A percentile compares a stretch with the other conserved stretches of the same genome.
phyloP scores from a whole-genome alignment of 2,797 vertebrate species.

The Chlorospingus semifuscus region DNA sequence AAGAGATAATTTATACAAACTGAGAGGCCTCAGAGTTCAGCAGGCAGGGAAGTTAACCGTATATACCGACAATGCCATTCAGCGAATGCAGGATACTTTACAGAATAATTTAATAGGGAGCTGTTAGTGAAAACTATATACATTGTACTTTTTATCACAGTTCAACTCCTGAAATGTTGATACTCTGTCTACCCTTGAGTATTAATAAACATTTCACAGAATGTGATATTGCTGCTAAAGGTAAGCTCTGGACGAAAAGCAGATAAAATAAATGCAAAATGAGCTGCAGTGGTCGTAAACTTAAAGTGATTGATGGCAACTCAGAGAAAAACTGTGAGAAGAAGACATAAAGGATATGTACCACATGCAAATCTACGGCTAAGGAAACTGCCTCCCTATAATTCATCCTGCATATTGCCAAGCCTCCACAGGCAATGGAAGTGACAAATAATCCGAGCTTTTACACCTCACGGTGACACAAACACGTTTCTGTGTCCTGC shows the following conservation, averaged over 20 bases:
- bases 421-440: not conserved
- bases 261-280: slow-evolving; percentile 31
- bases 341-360: slow-evolving; percentile 4
- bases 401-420: not conserved
- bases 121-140: not conserved
- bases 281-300: slow-evolving; percentile 26
- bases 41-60: slow-evolving; percentile 12
- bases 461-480: not conserved
- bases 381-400: not conserved
- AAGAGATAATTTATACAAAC: not conserved
- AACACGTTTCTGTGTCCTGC: not conserved
- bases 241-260: slow-evolving; percentile 49
- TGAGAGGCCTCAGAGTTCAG: slow-evolving; percentile 13
- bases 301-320: slow-evolving; percentile 33
- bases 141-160: not conserved
- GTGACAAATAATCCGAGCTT: slow-evolving; percentile 38
- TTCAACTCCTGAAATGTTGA: not conserved
- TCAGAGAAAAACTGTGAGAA: not conserved
- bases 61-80: not conserved
- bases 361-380: slow-evolving; percentile 10
- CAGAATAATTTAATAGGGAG: not conserved
- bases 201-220: slow-evolving; percentile 9
- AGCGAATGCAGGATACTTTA: not conserved
- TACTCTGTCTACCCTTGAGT: not conserved
- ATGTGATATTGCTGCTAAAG: not conserved